These are phyloP conservation scores for Ceratosolen solmsi DNA, from an alignment of 1,140 invertebrate genomes.

Conservation along the genomic window DNA sequence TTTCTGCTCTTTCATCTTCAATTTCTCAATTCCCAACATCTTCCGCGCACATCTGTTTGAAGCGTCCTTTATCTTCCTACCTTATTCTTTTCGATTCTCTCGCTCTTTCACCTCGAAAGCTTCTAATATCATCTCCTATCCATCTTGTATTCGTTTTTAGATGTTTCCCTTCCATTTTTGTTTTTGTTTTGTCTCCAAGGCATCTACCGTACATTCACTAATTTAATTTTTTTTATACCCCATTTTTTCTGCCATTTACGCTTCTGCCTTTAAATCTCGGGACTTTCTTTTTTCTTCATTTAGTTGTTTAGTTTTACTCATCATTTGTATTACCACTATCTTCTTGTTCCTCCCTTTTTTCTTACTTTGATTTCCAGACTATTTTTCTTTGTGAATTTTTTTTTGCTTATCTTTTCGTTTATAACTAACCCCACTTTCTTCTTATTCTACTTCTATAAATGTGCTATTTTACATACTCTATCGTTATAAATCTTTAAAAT, in stretches of 20 bases:
- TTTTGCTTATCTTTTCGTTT: neutral
- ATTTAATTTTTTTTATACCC: neutral
- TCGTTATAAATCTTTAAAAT: neutral
- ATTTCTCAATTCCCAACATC: constrained; percentile 5
- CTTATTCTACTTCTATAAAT: neutral
- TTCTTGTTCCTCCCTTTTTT: neutral
- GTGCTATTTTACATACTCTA: neutral
- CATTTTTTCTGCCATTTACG: constrained; percentile 3
- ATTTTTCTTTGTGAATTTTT: neutral
- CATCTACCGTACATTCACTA: neutral
- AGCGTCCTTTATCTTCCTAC: constrained; percentile 30
- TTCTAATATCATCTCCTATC: constrained; percentile 32
- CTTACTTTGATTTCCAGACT: neutral
- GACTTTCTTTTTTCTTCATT: neutral
- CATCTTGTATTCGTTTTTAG: neutral
- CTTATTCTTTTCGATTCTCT: constrained; percentile 24
- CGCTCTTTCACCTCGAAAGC: constrained; percentile 35
- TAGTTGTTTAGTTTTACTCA: neutral
- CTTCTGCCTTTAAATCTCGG: neutral
- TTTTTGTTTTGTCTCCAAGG: neutral
- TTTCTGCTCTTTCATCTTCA: neutral
- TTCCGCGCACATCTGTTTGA: constrained; percentile 31
- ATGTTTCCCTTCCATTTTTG: too few relatives aligned
- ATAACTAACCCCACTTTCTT: neutral
- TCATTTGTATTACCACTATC: neutral